A percentile compares a stretch with the other conserved stretches of the same genome.
phyloP scores from a whole-genome alignment of 2,888 invertebrate genomes.

The Penaeus monodon region DNA sequence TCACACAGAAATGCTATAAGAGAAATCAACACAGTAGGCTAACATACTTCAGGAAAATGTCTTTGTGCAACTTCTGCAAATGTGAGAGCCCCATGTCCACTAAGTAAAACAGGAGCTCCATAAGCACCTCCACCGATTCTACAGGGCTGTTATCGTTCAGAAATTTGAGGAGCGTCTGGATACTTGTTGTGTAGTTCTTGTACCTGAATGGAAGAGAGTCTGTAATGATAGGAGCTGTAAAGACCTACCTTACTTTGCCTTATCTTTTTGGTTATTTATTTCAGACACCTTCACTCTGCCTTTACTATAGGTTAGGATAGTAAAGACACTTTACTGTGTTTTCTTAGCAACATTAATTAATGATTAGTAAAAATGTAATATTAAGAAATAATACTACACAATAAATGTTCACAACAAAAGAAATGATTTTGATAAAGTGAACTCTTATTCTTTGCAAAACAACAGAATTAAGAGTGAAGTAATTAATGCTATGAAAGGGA shows the following conservation, averaged over 20 bases:
- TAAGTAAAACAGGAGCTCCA: conserved; percentile 32
- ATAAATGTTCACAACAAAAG: too few species aligned
- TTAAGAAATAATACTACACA: too few species aligned
- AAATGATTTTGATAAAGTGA: too few species aligned
- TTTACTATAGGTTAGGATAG: too few species aligned
- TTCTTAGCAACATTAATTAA: too few species aligned
- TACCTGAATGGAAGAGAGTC: conserved; percentile 16
- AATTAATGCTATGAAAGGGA: background rate
- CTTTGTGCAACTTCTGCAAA: conserved; percentile 14
- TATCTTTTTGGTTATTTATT: too few species aligned
- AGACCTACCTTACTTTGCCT: too few species aligned
- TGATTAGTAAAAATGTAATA: too few species aligned
- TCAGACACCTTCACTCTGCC: too few species aligned
- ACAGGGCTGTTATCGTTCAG: conserved; percentile 24
- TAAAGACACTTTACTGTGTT: too few species aligned
- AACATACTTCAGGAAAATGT: conserved; percentile 47
- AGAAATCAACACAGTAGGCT: background rate
- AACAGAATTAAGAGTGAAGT: background rate
- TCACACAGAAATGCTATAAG: too few species aligned
- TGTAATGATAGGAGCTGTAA: too few species aligned
- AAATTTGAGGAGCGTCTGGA: background rate
- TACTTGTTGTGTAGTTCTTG: conserved; percentile 3
- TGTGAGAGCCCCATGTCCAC: conserved; percentile 30
- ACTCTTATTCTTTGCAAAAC: background rate
- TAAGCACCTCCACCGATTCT: conserved; percentile 11